These are phyloP conservation scores for Tetragonisca angustula DNA, from an alignment of 2,888 invertebrate species.

Conservation along the genomic window DNA sequence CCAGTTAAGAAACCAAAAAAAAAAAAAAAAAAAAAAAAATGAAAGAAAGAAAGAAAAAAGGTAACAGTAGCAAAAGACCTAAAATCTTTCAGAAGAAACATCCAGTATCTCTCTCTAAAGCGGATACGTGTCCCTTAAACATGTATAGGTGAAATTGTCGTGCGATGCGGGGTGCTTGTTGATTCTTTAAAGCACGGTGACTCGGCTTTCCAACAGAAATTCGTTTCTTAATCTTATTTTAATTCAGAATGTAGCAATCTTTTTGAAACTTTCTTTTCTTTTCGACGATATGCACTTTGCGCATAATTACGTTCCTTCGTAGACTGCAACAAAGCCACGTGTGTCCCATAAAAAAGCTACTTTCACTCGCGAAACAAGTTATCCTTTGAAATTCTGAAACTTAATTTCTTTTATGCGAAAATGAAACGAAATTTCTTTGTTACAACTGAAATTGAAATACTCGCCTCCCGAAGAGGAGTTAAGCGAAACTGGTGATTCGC, in stretches of 20 bases:
- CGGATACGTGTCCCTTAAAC: slow-evolving; percentile 30
- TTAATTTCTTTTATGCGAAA: too few relatives aligned
- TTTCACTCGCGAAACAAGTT: too few relatives aligned
- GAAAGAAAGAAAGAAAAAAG: neutral
- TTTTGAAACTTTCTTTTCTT: neutral
- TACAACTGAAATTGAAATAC: too few relatives aligned
- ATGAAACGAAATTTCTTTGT: too few relatives aligned
- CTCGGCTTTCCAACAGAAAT: neutral
- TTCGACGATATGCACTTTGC: neutral
- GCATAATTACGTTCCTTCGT: too few relatives aligned
- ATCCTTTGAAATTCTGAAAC: too few relatives aligned
- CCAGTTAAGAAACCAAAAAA: slow-evolving; percentile 27
- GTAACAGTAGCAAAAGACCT: neutral
- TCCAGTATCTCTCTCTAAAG: slow-evolving; percentile 26
- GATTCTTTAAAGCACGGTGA: slow-evolving; percentile 28
- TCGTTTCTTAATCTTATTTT: neutral
- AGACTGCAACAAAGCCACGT: too few relatives aligned
- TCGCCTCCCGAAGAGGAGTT: too few relatives aligned
- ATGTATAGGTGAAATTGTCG: slow-evolving; percentile 30
- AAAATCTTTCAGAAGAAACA: slow-evolving; percentile 10
- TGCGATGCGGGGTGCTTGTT: slow-evolving; percentile 33
- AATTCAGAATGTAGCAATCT: neutral
- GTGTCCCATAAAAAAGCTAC: too few relatives aligned
- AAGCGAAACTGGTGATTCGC: too few relatives aligned
- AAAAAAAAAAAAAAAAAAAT: too few relatives aligned